Conservation (phyloP, 2,113 vertebrate species). For the Pagrus major region DNA sequence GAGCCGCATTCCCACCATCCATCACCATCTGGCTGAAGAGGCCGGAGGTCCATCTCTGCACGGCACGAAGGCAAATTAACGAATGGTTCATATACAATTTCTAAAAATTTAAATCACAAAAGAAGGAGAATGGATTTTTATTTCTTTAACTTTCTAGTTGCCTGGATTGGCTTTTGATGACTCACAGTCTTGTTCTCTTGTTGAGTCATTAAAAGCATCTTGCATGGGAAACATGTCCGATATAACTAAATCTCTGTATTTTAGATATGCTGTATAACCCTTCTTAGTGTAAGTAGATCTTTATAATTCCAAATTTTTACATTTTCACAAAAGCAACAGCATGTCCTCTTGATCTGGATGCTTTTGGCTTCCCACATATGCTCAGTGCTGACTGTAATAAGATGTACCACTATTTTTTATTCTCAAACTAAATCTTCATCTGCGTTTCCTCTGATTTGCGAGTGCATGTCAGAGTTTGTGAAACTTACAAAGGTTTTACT, state of each 20-base stretch:
- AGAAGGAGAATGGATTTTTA: background rate
- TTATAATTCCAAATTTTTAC: background rate
- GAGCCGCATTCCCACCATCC: background rate
- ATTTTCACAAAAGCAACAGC: background rate
- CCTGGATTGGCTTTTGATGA: background rate
- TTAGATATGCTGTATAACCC: background rate
- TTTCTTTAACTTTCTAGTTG: background rate
- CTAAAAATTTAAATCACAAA: background rate
- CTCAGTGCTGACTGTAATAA: background rate
- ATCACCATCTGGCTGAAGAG: background rate
- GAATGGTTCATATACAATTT: background rate
- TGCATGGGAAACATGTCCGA: background rate
- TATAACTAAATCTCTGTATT: background rate
- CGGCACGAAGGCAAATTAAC: background rate
- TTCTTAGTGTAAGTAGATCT: background rate
- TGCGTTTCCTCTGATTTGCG: background rate
- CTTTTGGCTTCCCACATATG: background rate
- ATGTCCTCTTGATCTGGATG: background rate
- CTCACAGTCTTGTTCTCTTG: background rate
- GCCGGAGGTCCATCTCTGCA: background rate
- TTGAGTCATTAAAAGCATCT: background rate
- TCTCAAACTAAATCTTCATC: background rate
- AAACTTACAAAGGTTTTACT: slow-evolving; percentile 31
- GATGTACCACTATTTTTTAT: background rate
- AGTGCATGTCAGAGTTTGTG: slow-evolving; percentile 13